Evolutionary conservation across 2,113 vertebrate species (phyloP), one percentile per base, ranked within the genome.

Genomic region (Telmatochromis sp.): DNA sequence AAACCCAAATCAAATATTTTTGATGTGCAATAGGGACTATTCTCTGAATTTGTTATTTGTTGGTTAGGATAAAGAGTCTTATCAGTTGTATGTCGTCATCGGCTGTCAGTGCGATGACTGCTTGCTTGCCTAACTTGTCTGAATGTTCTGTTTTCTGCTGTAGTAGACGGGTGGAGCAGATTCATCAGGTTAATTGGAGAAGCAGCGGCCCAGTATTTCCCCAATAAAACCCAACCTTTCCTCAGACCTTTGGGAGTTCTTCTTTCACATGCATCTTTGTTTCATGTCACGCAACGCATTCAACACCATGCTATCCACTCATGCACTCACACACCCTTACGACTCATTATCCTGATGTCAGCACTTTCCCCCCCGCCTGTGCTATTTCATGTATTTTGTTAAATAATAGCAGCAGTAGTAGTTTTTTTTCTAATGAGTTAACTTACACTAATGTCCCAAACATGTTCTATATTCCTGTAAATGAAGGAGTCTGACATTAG

Each of bases 101-200:
- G 15, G 40, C 23, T 28, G 40, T 75, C 68, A 28, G 14, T 28
- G 40, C 21, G 1, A 45, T 26, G 40, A 28, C 21, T 28, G 40
- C 21, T 26, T 71, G n/a, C 65, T 71, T 42, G 63, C 7, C 63
- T 68, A 68, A 42, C 37, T 71, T 75, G 40, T 19, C 68, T 47
- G 15, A n/a, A 8, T 31, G 71, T 31, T n/a, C 21, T 11, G 5
- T 26, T 75, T 75, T 75, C 26, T 19, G 15, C 71, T 50, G 26
- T 2, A 73, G 21, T 78, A 31, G 42, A 31, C 3, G 23, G 15
- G 42, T 78, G 71, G 42, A 50, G 23, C 42, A 50, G 42, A 75
- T 4, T 12, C 42, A 75, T 28, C 23, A 47, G 15, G 71, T 75
- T 75, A 75, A 75, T 19, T 75, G 42, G 23, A 75, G 42, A 31